Base-by-base conservation (phyloP, 2,888 invertebrate species). In the Bombylius discolor region DNA sequence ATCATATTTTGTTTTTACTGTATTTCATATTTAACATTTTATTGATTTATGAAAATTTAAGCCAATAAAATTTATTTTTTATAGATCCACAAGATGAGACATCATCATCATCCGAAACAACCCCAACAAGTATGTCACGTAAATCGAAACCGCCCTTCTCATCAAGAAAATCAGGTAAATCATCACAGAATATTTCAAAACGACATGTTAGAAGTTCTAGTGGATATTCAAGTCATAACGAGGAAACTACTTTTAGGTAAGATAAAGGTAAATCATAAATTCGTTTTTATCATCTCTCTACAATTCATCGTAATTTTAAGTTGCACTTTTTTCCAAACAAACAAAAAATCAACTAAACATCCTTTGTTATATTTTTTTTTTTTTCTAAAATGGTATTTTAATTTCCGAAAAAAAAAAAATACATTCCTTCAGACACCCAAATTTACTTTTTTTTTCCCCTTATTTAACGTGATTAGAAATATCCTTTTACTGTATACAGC, bases 221-320 rank as follows among this genome's bases (percentile, higher is more conserved):
- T 70, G 87, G 87, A 49, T 89, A 88, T 71, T 86, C 87, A 63
- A 87, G 86, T 74, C 87, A 88, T 74, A 87, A 87, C 71, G 88
- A 89, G 73, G 89, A 89, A 73, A 89, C 88, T 59, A 87, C 88
- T 55, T 89, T 89, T 79, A 85, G 84, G 85, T 85, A 71, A 68
- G 36, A 34, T 36, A 42, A 42, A 42, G 39, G 39, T 42, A 42
- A 42, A 42, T 42, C 49, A 34, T 34, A 5, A 7, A n/a, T 49
- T 49, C 5, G 9, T 49, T 14, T 34, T 49, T 8, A 32, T 49
- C 9, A n/a, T 49, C 36, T 49, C 36, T n/a, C 13, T 12, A 13
- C 34, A 49, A 48, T 13, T 47, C 14, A 47, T 13, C 14, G 7
- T 39, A 7, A 39, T 39, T n/a, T 39, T 7, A 39, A 39, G 11